Evolutionary conservation across 2,888 invertebrate species (phyloP), one percentile per base, ranked within the genome.

Genomic region (Willowsia nigromaculata): DNA sequence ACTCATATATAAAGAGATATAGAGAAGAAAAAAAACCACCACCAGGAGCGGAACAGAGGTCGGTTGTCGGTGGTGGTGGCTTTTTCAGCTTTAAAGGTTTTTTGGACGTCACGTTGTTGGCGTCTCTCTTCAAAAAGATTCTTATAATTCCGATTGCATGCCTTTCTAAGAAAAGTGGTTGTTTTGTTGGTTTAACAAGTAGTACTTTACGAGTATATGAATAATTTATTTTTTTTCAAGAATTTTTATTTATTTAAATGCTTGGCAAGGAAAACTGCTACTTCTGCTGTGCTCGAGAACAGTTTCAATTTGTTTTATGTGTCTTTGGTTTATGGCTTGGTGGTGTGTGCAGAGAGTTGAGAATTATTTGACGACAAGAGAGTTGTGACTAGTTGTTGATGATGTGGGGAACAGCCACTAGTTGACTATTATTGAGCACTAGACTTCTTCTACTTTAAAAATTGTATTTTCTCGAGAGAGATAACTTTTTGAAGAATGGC

Each of bases 21-120:
- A n/a, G n/a, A n/a, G n/a, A n/a, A n/a, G n/a, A 65, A 22, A 65
- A 33, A n/a, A 25, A 27, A 40, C 37, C 68, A 68, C 37, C 37
- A 33, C 37, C 68, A 68, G 11, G 37, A 33, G 68, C 37, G 68
- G 68, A 68, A 33, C 68, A 68, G 68, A 68, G 62, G 62, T 33
- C 62, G 62, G 68, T 68, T 37, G 68, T 68, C 37, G 68, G 4
- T n/a, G n/a, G n/a, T n/a, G n/a, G n/a, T n/a, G n/a, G n/a, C n/a
- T n/a, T n/a, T n/a, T n/a, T n/a, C n/a, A n/a, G n/a, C n/a, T n/a
- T n/a, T n/a, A n/a, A n/a, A n/a, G n/a, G n/a, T n/a, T n/a, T n/a
- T n/a, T 68, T 68, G 62, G 62, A 68, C 68, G 68, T 68, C 68
- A 68, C 68, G 37, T 68, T 68, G 33, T 40, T 68, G 68, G 68